Percentiles rank a stretch among this genome's conserved stretches.
These are phyloP conservation scores for Neosilurus hyrtlii DNA, from an alignment of 2,797 vertebrate genomes.

Conservation along the genomic window DNA sequence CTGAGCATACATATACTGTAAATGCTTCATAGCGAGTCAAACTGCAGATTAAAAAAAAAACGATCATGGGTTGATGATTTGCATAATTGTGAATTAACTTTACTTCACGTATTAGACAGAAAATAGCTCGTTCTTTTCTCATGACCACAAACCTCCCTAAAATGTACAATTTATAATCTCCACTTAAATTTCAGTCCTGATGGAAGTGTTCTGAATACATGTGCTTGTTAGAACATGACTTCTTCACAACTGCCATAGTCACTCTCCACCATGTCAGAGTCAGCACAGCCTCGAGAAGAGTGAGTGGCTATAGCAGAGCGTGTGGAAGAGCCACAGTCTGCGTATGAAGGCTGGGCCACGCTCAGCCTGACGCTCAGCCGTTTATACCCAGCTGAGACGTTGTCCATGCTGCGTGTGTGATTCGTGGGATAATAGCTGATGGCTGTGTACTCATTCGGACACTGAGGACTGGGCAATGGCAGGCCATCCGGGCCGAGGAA, in stretches of 20 bases:
- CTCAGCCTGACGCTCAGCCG: slow-evolving; percentile 89
- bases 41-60: neutral
- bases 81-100: too few species aligned
- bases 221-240: slow-evolving; percentile 86
- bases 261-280: slow-evolving; percentile 88
- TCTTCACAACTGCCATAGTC: slow-evolving; percentile 98
- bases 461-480: slow-evolving; percentile 77
- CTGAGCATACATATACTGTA: neutral
- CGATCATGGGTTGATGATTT: neutral
- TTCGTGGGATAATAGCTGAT: slow-evolving; percentile 92
- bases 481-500: slow-evolving; percentile 79
- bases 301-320: slow-evolving; percentile 59
- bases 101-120: neutral
- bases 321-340: slow-evolving; percentile 69
- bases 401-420: slow-evolving; percentile 76
- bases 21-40: neutral
- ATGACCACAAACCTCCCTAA: slow-evolving; percentile 33
- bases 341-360: slow-evolving; percentile 88
- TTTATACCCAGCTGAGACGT: slow-evolving; percentile 78
- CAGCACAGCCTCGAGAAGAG: slow-evolving; percentile 73
- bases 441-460: slow-evolving; percentile 91
- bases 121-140: slow-evolving; percentile 4
- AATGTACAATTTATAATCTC: slow-evolving; percentile 22
- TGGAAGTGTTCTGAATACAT: neutral
- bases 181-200: slow-evolving; percentile 4